Evolutionary conservation across 2,113 vertebrate genomes (phyloP), one percentile per base, ranked within the genome.

Genomic region (Speoplatyrhinus poulsoni): DNA sequence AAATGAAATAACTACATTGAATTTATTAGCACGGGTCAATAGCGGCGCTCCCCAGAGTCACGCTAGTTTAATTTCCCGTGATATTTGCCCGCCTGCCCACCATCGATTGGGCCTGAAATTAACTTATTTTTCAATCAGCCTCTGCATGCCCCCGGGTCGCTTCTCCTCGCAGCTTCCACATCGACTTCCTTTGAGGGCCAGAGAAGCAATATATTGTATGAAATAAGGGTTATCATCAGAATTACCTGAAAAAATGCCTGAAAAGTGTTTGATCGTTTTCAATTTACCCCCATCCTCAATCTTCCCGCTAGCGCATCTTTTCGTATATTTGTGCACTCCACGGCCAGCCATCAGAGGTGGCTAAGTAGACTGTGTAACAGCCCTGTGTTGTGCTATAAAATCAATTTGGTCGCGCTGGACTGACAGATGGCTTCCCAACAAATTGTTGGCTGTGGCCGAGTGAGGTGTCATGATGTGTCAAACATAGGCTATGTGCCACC

Each of bases 101-200:
- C 95, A 98, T 98, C 96, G 97, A 98, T 98, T 97, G 95, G 95
- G 95, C 93, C 88, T 94, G 95, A 98, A 98, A 98, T 98, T 97
- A 97, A 98, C 96, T 98, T 98, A 98, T 98, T 98, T 98, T 98
- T 98, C 97, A 98, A 98, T 98, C 97, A 98, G 96, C 92, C 94
- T 90, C 88, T 84, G 90, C 92, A 90, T 94, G 95, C 96, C 96
- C 95, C 93, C 92, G 95, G 96, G 97, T 95, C 95, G 94, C 92
- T 82, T 93, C 94, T 94, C 92, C 92, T 91, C 93, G 88, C 93
- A 87, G 94, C 93, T 90, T 93, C 93, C 81, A 16, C 83, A 46
- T 74, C 33, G 62, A 57, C 81, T 87, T 70, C 85, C 83, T 94
- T 93, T 94, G 91, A 95, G 93, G 90, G 92, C 84, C 91, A 84